A percentile compares a stretch with the other conserved stretches of the same genome.
phyloP scores from a whole-genome alignment of 2,888 invertebrate species.

The Eurytoma adleriae region DNA sequence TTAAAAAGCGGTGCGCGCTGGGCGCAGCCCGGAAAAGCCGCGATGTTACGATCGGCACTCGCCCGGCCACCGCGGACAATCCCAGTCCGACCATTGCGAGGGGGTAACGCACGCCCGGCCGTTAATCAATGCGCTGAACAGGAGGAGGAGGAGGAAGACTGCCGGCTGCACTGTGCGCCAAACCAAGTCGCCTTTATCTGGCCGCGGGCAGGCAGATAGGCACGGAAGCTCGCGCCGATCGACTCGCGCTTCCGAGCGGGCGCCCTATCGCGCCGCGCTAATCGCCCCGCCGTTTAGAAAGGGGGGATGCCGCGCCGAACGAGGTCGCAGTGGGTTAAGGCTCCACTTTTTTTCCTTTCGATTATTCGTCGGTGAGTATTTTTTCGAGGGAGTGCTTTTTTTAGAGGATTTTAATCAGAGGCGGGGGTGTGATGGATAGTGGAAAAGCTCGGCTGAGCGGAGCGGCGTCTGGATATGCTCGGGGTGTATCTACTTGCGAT shows the following conservation, averaged over 20 bases:
- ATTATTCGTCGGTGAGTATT: not conserved
- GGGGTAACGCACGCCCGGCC: no score
- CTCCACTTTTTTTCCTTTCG: not conserved
- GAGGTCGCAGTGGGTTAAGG: not conserved
- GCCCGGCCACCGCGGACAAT: not conserved
- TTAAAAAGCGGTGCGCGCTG: no score
- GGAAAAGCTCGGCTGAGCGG: no score
- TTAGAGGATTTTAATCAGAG: not conserved
- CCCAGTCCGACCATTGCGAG: not conserved
- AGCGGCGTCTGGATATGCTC: not conserved
- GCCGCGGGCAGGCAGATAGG: slow-evolving; percentile 14
- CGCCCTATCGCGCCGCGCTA: slow-evolving; percentile 32
- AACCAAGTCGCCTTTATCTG: slow-evolving; percentile 17
- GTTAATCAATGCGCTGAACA: not conserved
- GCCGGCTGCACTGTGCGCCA: not conserved
- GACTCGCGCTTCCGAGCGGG: slow-evolving; percentile 1
- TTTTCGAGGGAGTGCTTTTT: not conserved
- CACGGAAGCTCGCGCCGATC: slow-evolving; percentile 29
- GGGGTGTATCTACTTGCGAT: not conserved
- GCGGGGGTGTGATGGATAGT: no score
- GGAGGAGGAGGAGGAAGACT: not conserved
- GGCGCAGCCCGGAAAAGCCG: no score
- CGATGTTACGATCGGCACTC: not conserved
- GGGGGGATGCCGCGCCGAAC: not conserved
- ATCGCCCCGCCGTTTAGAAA: slow-evolving; percentile 28